Evolutionary conservation across 2,888 invertebrate genomes (phyloP).

Genomic region (Buathra laborator): DNA sequence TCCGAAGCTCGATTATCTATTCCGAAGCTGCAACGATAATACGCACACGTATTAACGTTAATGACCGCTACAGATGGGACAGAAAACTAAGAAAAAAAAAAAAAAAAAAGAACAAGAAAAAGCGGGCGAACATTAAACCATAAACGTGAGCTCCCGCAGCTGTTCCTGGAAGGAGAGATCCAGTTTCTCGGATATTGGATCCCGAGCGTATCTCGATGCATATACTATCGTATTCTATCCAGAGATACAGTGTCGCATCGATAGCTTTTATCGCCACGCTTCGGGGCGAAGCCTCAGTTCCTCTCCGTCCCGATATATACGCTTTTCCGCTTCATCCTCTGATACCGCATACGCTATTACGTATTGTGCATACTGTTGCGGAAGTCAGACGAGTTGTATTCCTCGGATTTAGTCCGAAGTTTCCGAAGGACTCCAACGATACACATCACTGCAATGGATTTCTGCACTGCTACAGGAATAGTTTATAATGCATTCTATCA

Average conservation of each 20-base stretch:
- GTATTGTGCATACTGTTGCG: conserved; percentile 5
- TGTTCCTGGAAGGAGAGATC: conserved; percentile 31
- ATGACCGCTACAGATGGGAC: background rate
- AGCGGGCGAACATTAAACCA: background rate
- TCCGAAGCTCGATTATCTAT: background rate
- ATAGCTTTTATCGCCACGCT: conserved; percentile 48
- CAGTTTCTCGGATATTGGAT: conserved; percentile 55
- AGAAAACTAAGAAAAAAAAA: background rate
- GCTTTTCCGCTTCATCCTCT: conserved; percentile 10
- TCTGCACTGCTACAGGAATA: background rate
- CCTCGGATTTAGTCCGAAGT: background rate
- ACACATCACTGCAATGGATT: background rate
- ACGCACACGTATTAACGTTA: conserved; percentile 1
- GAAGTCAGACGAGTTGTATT: background rate
- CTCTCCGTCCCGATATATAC: conserved; percentile 28
- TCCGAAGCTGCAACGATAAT: background rate
- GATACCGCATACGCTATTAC: background rate
- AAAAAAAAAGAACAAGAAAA: background rate
- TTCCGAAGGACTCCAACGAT: background rate
- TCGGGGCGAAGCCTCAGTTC: conserved; percentile 1
- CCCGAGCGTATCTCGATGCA: conserved; percentile 33
- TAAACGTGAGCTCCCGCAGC: background rate
- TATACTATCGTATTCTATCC: background rate
- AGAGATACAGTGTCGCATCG: conserved; percentile 27
- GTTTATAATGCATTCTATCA: background rate